Evolutionary conservation across 2,888 invertebrate genomes (phyloP), one percentile per base, ranked within the genome.

Genomic region (Netelia virgata): DNA sequence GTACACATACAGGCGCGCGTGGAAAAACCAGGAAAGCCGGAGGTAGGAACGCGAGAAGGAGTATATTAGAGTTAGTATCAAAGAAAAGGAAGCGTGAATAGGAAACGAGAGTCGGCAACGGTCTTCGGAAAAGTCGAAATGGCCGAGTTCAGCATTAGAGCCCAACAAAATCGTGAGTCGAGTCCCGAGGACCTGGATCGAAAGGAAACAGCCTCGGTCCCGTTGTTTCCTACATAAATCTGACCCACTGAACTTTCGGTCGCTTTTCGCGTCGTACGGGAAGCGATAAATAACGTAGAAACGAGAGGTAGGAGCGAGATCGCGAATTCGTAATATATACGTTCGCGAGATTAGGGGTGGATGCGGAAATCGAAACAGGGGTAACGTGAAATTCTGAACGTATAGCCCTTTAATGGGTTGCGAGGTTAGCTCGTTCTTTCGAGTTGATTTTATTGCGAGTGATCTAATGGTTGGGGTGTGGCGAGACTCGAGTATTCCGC

Each of bases 391-490:
- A 23, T 59, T 59, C 59, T 20, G 14, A 28, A 11, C 20, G 20
- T 9, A 59, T 36, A 10, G 11, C 28, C 36, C n/a, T 61, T 68
- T 10, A 10, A 47, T 18, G 50, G 47, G 20, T 47, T 68, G 9
- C 8, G 36, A 20, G 18, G 16, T 11, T 43, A 36, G 36, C 43
- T 64, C 14, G 14, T 9, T 20, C 18, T 10, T 59, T 59, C 20
- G 23, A 59, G 59, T 5, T 20, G 9, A 59, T 59, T 59, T 90
- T 90, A 89, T 88, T 86, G 89, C 88, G 88, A 88, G 87, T 87
- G 86, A 83, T 82, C 89, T 91, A 91, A 91, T 91, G 90, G 90
- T 85, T 88, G 86, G 85, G 89, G 87, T 86, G 87, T 87, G 85
- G 86, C 84, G 83, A 73, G 75, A 63, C 83, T 66, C 59, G 85